Percentiles rank a stretch among this genome's conserved stretches.
Conservation (phyloP, 92 coral and sea anemone species). For the Phenganax subtilis region DNA sequence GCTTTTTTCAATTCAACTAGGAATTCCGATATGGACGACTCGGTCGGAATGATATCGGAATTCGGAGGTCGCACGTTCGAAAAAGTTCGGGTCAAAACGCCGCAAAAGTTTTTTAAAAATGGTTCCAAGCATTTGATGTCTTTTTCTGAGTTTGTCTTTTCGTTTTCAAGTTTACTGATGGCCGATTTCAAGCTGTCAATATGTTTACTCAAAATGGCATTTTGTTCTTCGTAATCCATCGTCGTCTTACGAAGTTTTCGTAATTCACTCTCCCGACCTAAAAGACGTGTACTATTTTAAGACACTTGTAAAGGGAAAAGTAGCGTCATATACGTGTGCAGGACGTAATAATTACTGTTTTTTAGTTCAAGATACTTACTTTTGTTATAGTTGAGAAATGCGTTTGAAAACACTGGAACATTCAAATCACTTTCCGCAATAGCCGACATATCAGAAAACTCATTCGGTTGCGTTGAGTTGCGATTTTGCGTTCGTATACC, state of each 20-base stretch:
- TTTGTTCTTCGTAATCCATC: conserved; percentile 16
- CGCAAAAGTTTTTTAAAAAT: neutral
- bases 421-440: conserved; percentile 5
- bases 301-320: neutral
- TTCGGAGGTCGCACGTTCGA: neutral
- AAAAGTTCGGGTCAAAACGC: neutral
- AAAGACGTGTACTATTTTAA: neutral
- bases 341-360: too few species aligned
- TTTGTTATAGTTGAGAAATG: conserved; percentile 11
- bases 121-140: conserved; percentile 8
- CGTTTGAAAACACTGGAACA: neutral
- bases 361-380: neutral
- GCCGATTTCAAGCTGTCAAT: conserved; percentile 7
- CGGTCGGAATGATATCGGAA: neutral
- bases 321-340: neutral
- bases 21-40: neutral
- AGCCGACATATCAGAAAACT: conserved; percentile 6
- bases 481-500: neutral
- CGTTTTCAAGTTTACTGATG: conserved; percentile 5
- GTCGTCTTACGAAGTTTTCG: conserved; percentile 16
- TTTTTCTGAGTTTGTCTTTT: neutral
- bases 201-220: conserved; percentile 16
- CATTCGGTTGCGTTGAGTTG: neutral
- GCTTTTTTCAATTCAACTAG: neutral
- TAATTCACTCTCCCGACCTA: conserved; percentile 21